Evolutionary conservation across 2,888 invertebrate genomes (phyloP).

Genomic region (Notodonta dromedarius): DNA sequence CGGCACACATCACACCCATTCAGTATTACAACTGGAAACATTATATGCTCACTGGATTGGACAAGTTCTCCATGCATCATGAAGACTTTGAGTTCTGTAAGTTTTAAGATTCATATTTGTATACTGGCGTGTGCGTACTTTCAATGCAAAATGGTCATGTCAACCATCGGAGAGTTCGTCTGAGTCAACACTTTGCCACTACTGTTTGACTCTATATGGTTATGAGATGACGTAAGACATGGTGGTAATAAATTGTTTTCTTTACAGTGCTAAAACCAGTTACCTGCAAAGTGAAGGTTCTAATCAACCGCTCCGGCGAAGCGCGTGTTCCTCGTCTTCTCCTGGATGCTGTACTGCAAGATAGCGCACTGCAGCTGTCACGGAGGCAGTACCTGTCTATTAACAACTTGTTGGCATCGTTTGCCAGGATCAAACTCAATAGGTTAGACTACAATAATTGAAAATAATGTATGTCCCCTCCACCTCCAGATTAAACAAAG

Average conservation of each 20-base stretch:
- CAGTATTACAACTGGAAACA: constrained; percentile 90
- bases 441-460: constrained; percentile 68
- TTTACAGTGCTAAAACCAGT: constrained; percentile 90
- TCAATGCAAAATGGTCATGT: too few relatives aligned
- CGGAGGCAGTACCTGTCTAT: constrained; percentile 88
- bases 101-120: constrained; percentile 50
- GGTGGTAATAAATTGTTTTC: background rate
- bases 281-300: constrained; percentile 90
- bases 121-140: background rate
- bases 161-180: too few relatives aligned
- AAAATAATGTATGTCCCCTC: background rate
- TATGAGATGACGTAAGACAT: background rate
- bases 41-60: constrained; percentile 89
- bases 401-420: constrained; percentile 81
- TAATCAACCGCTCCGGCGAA: constrained; percentile 87
- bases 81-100: constrained; percentile 92
- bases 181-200: too few relatives aligned
- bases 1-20: constrained; percentile 79
- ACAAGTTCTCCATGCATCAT: constrained; percentile 90
- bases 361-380: constrained; percentile 89
- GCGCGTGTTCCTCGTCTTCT: constrained; percentile 86
- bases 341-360: constrained; percentile 88
- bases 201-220: too few relatives aligned
- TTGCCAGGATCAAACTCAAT: constrained; percentile 87
- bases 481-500: too few relatives aligned